Conservation (phyloP, 2,888 invertebrate genomes). For the Athripsodes cinereus region DNA sequence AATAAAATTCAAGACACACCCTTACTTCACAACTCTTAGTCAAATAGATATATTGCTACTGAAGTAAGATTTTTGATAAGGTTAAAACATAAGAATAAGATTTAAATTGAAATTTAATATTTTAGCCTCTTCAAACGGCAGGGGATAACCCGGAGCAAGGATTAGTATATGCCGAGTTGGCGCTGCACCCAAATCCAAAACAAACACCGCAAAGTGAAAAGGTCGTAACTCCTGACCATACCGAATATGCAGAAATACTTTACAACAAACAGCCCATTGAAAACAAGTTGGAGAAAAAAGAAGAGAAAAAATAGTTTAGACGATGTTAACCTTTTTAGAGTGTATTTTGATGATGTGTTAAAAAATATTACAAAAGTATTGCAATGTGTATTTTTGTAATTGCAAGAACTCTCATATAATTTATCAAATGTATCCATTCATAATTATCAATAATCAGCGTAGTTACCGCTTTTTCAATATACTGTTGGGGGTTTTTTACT, state of each 20-base stretch:
- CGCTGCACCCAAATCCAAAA: constrained; percentile 51
- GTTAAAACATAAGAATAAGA: neutral
- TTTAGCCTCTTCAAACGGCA: constrained; percentile 34
- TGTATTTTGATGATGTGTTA: no score
- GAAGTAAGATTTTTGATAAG: neutral
- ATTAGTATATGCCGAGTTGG: constrained; percentile 69
- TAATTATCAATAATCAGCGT: no score
- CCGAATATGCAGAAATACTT: constrained; percentile 77
- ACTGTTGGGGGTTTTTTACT: no score
- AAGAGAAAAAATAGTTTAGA: neutral
- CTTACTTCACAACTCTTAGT: no score
- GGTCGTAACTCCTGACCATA: constrained; percentile 53
- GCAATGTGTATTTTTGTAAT: no score
- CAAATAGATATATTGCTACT: no score
- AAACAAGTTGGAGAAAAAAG: constrained; percentile 23
- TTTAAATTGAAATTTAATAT: constrained; percentile 4
- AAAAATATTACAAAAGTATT: no score
- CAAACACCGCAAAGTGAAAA: constrained; percentile 37
- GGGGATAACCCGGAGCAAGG: constrained; percentile 47
- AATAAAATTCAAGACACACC: no score
- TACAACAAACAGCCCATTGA: constrained; percentile 56
- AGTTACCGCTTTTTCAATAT: no score
- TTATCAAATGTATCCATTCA: no score
- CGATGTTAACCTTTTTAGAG: neutral
- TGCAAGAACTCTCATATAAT: no score